Evolutionary conservation across 2,888 invertebrate species (phyloP), one percentile per base, ranked within the genome.

Genomic region (Elgonia sp.): DNA sequence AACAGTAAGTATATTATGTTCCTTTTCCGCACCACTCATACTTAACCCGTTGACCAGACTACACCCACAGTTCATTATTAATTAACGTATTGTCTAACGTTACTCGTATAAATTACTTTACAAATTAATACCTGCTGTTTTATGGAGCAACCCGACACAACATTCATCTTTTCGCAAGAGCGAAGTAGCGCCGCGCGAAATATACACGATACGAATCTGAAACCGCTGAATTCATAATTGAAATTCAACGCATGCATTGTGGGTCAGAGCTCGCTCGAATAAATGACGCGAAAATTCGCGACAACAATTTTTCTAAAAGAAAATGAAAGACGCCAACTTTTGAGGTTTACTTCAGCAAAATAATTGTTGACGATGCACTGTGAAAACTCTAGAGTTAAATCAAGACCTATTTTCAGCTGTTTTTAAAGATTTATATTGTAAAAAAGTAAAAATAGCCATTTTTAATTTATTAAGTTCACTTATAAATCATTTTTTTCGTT

Each of bases 21-120:
- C 50, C 76, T 2, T 18, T 7, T 29, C 29, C 0, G 16, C 46
- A 46, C 12, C 46, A 46, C 14, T 46, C 18, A 39, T 42, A 76
- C 46, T 76, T 55, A 55, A 57, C 46, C 72, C 60, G 73, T 14
- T 42, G 57, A 57, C 50, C 67, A 8, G 12, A 40, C 53, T 70
- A 70, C 53, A 55, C 39, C 60, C 60, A 18, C 40, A 29, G 63
- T 76, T 76, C 42, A 76, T 63, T 63, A 76, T 50, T 63, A 76
- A 76, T 76, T 76, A 63, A 63, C 62, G 50, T 50, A 76, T 76
- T 76, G 76, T 65, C 53, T 77, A 77, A 77, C 21, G 20, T 77
- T 77, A 55, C 77, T 21, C 65, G 21, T 65, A 65, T 77, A 77
- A 65, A 77, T 77, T 77, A 69, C 67, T 69, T 79, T 69, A 79